Evolutionary conservation across 2,113 vertebrate genomes (phyloP).

Genomic region (Oncorhynchus masou): DNA sequence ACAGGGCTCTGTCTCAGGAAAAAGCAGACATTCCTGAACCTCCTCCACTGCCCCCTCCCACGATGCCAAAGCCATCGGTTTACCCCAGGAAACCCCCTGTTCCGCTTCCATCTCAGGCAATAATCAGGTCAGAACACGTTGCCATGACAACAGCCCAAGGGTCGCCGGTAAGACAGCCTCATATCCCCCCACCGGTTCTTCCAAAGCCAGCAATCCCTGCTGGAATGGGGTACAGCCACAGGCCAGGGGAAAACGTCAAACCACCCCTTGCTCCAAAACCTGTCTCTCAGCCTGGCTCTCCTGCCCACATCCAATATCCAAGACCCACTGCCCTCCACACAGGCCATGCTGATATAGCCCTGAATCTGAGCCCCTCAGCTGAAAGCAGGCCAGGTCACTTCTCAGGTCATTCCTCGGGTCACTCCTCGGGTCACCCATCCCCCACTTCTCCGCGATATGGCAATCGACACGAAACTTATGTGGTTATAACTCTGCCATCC

Average conservation of each 20-base stretch:
- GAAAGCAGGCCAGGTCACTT: slow-evolving; percentile 77
- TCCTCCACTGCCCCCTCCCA: slow-evolving; percentile 84
- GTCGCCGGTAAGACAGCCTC: slow-evolving; percentile 69
- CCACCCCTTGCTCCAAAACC: slow-evolving; percentile 93
- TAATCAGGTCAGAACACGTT: slow-evolving; percentile 53
- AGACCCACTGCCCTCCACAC: slow-evolving; percentile 78
- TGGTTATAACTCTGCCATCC: slow-evolving; percentile 96
- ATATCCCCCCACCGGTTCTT: slow-evolving; percentile 89
- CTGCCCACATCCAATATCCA: slow-evolving; percentile 68
- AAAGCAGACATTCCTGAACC: slow-evolving; percentile 75
- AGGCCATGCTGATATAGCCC: slow-evolving; percentile 71
- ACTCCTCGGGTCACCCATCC: slow-evolving; percentile 74
- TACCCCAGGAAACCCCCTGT: slow-evolving; percentile 82
- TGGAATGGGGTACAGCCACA: slow-evolving; percentile 83
- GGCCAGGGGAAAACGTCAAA: slow-evolving; percentile 78
- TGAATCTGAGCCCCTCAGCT: slow-evolving; percentile 85
- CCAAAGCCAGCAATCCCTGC: slow-evolving; percentile 90
- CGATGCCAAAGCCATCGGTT: slow-evolving; percentile 84
- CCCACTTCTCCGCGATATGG: slow-evolving; percentile 84
- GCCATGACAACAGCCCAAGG: slow-evolving; percentile 60
- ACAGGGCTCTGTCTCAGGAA: slow-evolving; percentile 84
- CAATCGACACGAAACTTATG: slow-evolving; percentile 88
- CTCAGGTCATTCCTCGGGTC: slow-evolving; percentile 37
- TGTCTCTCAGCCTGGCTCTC: slow-evolving; percentile 74
- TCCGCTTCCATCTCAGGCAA: slow-evolving; percentile 72